phyloP scores from a whole-genome alignment of 2,113 vertebrate genomes.

The Athene noctua region DNA sequence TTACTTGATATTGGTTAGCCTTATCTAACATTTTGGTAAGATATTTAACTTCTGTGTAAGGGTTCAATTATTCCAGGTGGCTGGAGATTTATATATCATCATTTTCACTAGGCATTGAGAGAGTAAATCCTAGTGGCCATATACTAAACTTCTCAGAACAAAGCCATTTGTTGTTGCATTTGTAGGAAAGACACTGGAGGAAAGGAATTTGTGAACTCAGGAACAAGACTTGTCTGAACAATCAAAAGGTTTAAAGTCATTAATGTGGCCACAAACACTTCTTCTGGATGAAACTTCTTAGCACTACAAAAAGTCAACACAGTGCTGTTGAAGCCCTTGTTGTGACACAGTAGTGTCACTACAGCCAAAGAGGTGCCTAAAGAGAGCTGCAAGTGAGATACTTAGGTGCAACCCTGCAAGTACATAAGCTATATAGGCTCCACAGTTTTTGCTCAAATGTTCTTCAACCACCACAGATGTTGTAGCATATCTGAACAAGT shows the following conservation, averaged over 20 bases:
- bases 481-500: neutral
- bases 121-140: neutral
- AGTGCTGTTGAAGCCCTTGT: neutral
- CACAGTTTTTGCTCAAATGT: neutral
- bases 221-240: neutral
- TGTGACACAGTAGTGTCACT: neutral
- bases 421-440: neutral
- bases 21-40: constrained; percentile 26
- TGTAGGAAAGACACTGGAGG: neutral
- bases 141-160: neutral
- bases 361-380: neutral
- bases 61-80: neutral
- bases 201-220: neutral
- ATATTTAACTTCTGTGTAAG: neutral
- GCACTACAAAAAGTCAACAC: neutral
- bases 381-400: neutral
- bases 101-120: neutral
- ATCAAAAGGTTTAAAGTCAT: neutral
- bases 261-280: neutral
- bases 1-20: constrained; percentile 26
- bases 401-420: neutral
- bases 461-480: neutral
- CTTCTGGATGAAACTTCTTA: neutral
- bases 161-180: neutral
- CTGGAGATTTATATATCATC: neutral